A percentile compares a stretch with the other conserved stretches of the same genome.
These are phyloP conservation scores for Forbesichthys papilliferus DNA, from an alignment of 2,113 vertebrate species.

Conservation along the genomic window DNA sequence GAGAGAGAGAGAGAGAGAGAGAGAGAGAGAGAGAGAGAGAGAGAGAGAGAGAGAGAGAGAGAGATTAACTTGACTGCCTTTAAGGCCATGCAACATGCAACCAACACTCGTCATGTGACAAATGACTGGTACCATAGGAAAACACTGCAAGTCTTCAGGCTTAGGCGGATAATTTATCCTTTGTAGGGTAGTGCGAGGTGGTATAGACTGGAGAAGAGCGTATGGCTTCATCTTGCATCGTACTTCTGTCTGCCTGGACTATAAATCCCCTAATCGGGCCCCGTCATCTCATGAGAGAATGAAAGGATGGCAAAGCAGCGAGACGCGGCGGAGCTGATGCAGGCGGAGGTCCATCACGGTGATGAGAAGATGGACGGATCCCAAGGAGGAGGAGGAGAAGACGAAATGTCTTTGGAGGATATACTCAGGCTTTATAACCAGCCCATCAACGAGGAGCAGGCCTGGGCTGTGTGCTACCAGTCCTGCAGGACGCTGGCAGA, in stretches of 20 bases:
- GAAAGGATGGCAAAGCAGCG: conserved; percentile 74
- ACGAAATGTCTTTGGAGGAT: conserved; percentile 84
- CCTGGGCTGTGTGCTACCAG: conserved; percentile 97
- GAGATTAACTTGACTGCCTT: conserved; percentile 23
- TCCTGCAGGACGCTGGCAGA: conserved; percentile 82
- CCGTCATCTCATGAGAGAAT: conserved; percentile 61
- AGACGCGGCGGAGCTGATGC: conserved; percentile 56
- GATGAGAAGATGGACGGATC: conserved; percentile 10
- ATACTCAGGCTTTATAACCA: conserved; percentile 89
- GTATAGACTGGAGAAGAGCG: neutral
- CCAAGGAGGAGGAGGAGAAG: conserved; percentile 31
- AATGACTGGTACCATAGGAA: conserved; percentile 22
- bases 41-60: conserved; percentile 47
- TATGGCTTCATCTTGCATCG: conserved; percentile 29
- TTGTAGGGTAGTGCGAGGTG: neutral
- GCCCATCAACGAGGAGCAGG: conserved; percentile 98
- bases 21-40: conserved; percentile 24
- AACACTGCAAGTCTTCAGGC: conserved; percentile 21
- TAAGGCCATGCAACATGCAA: conserved; percentile 21
- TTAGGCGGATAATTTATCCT: neutral
- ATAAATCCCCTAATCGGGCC: conserved; percentile 34
- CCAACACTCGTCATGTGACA: conserved; percentile 45
- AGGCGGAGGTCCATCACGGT: conserved; percentile 43
- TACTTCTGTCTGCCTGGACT: conserved; percentile 23
- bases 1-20: neutral